Evolutionary conservation across 2,113 vertebrate species (phyloP).

Genomic region (Himantopus leucocephalus): DNA sequence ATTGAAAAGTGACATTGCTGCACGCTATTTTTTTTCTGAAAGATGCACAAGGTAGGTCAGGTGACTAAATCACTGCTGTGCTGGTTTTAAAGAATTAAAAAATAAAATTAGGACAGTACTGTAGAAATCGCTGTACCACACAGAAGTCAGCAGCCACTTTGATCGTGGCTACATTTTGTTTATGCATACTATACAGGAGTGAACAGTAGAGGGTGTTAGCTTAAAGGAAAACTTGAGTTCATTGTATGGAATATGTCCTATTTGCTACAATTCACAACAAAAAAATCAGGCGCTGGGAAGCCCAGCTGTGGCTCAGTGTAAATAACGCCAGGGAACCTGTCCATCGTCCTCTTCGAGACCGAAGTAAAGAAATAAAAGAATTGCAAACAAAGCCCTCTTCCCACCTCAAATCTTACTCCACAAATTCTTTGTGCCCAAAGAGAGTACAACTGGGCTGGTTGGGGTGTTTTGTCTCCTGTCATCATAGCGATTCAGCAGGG

Average conservation of each 20-base stretch:
- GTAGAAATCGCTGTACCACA: neutral
- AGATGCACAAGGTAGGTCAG: neutral
- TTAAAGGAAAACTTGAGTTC: conserved; percentile 27
- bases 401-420: neutral
- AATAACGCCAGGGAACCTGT: neutral
- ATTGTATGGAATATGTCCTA: neutral
- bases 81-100: neutral
- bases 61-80: neutral
- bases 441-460: neutral
- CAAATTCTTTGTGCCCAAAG: neutral
- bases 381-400: neutral
- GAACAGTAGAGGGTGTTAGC: conserved; percentile 59
- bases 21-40: neutral
- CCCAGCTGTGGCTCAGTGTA: neutral
- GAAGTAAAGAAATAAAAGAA: neutral
- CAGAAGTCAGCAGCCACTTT: neutral
- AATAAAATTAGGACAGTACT: neutral
- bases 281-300: neutral
- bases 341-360: neutral
- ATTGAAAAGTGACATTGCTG: neutral
- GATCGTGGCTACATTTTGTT: neutral
- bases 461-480: neutral
- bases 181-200: neutral
- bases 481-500: neutral
- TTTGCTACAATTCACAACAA: neutral